Base-by-base conservation (phyloP, 2,113 vertebrate genomes). In the Chaenogobius annularis region DNA sequence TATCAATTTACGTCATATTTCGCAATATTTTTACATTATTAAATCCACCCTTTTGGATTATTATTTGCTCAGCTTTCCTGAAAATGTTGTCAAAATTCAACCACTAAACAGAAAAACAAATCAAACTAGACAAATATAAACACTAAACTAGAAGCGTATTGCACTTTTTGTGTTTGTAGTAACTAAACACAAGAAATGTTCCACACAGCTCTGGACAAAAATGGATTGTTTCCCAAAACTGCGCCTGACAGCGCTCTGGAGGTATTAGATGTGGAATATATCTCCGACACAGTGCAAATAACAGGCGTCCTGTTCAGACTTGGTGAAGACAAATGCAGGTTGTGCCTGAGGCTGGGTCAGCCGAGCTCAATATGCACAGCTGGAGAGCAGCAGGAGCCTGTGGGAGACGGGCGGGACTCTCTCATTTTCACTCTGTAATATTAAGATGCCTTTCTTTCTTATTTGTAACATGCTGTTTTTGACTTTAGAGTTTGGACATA, bases 271-370 rank as follows among this genome's bases (percentile, higher is more conserved):
- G 76, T 80, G 73, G 72, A 40, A 46, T 71, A 19, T 59, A 74
- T 73, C 68, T 71, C 46, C 78, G 62, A 61, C 71, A 78, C 83
- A 84, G 78, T 83, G 80, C 83, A 83, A 84, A 87, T 80, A 80
- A 84, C 71, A 83, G 83, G 23, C 77, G 67, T 74, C 71, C 73
- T 84, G 87, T 88, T 81, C 81, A 72, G 61, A 26, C 55, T 58
- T 22, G 3, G 54, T 56, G 55, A 83, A 75, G 84, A 88, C 83
- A 85, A 87, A 90, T 80, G 47, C 44, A 11, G 67, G 77, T 72
- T 56, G 52, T 67, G 80, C 83, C 84, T 66, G 52, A 0, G 84
- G 87, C 84, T 43, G 75, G 73, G 76, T 66, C 26, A 70, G 79
- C 72, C 70, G 10, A 81, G 74, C 52, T 67, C 67, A 70, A 84